Percentiles rank a stretch among this genome's conserved stretches.
Evolutionary conservation across 92 coral and sea anemone species (phyloP).

Genomic region (Ricordea florida): DNA sequence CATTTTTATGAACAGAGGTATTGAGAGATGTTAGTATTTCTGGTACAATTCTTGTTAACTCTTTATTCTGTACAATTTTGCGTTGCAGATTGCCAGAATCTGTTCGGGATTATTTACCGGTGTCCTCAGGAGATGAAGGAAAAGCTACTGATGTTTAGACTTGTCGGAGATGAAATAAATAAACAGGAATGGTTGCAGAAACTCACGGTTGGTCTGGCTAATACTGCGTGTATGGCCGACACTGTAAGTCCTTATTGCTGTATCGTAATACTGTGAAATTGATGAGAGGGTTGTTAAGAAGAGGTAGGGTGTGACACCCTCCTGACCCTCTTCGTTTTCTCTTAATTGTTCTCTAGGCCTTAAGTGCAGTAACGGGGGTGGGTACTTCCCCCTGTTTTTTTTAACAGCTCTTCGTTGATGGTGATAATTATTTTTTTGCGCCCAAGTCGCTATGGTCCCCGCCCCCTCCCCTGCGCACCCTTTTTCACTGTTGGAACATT

Average conservation of each 20-base stretch:
- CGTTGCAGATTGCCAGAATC: slow-evolving; percentile 86
- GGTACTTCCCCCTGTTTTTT: no score
- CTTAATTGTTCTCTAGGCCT: no score
- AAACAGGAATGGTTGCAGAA: slow-evolving; percentile 92
- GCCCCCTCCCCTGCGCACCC: no score
- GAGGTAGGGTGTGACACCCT: no score
- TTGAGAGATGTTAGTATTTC: background rate
- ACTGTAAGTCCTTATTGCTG: slow-evolving; percentile 54
- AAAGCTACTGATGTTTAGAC: slow-evolving; percentile 88
- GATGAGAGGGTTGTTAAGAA: no score
- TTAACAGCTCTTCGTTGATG: no score
- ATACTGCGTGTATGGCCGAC: slow-evolving; percentile 87
- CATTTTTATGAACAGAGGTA: background rate
- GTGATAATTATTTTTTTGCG: no score
- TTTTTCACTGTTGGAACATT: no score
- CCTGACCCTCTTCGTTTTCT: no score
- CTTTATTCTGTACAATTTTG: background rate
- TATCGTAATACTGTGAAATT: no score
- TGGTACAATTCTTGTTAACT: background rate
- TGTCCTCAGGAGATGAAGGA: slow-evolving; percentile 91
- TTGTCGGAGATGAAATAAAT: slow-evolving; percentile 82
- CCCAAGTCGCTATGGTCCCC: no score
- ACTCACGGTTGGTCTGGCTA: slow-evolving; percentile 84
- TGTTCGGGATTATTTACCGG: slow-evolving; percentile 96
- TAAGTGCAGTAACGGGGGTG: no score